Conservation (phyloP, 2,797 vertebrate species). For the Craterocephalus amniculus region DNA sequence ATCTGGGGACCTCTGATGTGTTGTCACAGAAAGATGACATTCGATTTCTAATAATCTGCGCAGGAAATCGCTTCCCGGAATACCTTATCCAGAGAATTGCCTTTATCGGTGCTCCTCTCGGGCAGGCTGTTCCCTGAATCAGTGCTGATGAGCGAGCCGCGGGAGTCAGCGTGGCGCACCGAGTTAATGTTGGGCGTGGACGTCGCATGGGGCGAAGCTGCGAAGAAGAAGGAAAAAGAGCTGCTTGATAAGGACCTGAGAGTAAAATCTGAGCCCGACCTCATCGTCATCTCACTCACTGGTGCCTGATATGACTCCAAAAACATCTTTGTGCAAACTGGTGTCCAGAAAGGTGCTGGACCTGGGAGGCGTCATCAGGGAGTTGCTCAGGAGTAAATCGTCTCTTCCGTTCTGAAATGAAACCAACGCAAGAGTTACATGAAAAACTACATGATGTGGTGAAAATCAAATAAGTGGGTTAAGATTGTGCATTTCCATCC, state of each 20-base stretch:
- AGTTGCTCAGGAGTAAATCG: conserved; percentile 82
- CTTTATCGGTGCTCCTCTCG: conserved; percentile 91
- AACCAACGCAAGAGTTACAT: conserved; percentile 16
- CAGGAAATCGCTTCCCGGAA: background rate
- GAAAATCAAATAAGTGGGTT: background rate
- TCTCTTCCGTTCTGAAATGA: conserved; percentile 88
- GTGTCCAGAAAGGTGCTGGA: conserved; percentile 88
- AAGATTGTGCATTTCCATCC: background rate
- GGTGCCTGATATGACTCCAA: conserved; percentile 96
- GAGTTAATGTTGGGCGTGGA: conserved; percentile 93
- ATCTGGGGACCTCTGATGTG: conserved; percentile 10
- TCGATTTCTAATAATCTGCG: conserved; percentile 8
- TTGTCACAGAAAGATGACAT: conserved; percentile 9
- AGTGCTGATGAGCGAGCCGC: conserved; percentile 94
- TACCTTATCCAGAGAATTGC: conserved; percentile 95
- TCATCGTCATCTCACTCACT: conserved; percentile 73
- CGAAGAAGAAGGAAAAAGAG: background rate
- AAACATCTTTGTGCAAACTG: conserved; percentile 93
- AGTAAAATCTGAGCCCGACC: background rate
- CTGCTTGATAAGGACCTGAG: background rate
- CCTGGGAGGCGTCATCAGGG: conserved; percentile 90
- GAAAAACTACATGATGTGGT: background rate
- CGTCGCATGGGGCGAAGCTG: conserved; percentile 91
- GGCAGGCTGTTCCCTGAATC: conserved; percentile 92
- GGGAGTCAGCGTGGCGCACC: conserved; percentile 92